These are phyloP conservation scores for Microplitis demolitor DNA, from an alignment of 1,140 invertebrate species.

Conservation along the genomic window DNA sequence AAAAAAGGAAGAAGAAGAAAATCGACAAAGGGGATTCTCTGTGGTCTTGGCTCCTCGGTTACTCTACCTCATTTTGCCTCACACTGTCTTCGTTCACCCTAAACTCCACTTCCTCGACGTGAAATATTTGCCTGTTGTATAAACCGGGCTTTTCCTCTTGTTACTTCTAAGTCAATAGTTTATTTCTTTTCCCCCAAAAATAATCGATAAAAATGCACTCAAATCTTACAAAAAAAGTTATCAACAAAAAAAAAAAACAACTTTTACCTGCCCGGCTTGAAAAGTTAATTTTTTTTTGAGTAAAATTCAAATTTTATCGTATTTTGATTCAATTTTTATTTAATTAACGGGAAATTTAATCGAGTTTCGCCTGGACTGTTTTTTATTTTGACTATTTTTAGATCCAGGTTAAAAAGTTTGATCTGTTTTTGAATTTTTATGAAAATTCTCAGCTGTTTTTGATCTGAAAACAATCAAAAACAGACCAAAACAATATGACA, in stretches of 20 bases:
- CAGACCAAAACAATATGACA: no score
- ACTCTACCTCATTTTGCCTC: constrained; percentile 18
- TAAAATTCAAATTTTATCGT: no score
- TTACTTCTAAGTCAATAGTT: background rate
- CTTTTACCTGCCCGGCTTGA: no score
- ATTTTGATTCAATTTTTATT: no score
- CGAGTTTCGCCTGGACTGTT: no score
- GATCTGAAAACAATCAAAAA: no score
- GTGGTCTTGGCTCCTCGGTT: constrained; percentile 34
- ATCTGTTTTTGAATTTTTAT: no score
- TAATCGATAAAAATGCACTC: background rate
- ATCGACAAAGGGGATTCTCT: constrained; percentile 26
- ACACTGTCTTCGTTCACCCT: constrained; percentile 14
- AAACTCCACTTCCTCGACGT: constrained; percentile 6
- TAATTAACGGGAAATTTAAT: no score
- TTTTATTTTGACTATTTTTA: no score
- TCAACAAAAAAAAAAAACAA: background rate
- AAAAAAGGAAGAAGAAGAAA: constrained; percentile 21
- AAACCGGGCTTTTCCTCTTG: background rate
- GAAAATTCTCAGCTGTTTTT: no score
- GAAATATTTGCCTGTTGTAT: background rate
- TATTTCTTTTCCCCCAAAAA: background rate
- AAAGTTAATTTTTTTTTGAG: no score
- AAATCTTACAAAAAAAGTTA: background rate
- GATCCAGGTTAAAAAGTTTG: no score